Evolutionary conservation across 1,140 invertebrate species (phyloP), one percentile per base, ranked within the genome.

Genomic region (Protaetia brevitarsis): DNA sequence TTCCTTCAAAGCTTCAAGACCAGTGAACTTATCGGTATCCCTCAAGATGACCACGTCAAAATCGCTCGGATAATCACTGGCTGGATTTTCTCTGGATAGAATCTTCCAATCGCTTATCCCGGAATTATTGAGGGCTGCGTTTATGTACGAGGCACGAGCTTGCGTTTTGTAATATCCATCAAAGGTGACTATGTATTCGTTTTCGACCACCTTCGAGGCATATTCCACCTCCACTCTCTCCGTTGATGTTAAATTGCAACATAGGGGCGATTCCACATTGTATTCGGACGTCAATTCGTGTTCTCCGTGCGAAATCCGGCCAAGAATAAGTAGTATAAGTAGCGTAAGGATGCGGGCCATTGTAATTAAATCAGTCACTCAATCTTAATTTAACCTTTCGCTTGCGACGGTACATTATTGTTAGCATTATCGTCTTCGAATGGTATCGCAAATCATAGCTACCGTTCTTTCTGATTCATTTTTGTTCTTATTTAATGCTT

Each of bases 161-260:
- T 83, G 78, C 57, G 84, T 81, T 66, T 86, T 86, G 75, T 94
- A 95, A 77, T 95, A 96, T 2, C 87, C 88, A 77, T 89, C 88
- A 74, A 94, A 96, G 65, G 86, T 86, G 37, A 97, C 88, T 74
- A 97, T 95, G 72, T 92, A 95, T 78, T 96, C 87, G 80, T 88
- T 87, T 67, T 84, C 81, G 3, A 90, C 79, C 58, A 85, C 77
- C 72, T 82, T 83, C 3, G 83, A 83, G 51, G 78, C 81, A 71
- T 87, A 89, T 73, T 86, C 78, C n/a, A 88, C 79, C 70, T 85
- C 77, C 4, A 88, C 69, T 11, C 77, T 73, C 70, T 81, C 64
- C 74, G 72, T 66, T 59, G 68, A 26, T 8, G 75, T 77, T 10
- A 79, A 65, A 73, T 84, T 85, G 73, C 82, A 84, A 63, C 79